Conservation (phyloP, 92 coral and sea anemone genomes). For the Meandrina meandrites region DNA sequence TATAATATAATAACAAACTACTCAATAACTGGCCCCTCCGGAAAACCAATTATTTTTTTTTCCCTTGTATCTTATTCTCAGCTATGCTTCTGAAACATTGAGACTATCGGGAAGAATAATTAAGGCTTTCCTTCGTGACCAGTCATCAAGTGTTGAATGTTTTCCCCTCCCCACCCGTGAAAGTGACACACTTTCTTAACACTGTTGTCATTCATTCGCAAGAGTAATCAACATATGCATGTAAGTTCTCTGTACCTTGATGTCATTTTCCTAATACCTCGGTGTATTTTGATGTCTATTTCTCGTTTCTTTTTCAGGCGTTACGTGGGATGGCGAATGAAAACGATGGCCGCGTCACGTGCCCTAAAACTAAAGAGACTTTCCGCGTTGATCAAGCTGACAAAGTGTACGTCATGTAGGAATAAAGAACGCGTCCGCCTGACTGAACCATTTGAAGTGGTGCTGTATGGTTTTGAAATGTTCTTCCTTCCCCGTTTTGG, state of each 20-base stretch:
- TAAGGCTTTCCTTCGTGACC: too few relatives aligned
- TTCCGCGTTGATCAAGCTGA: conserved; percentile 89
- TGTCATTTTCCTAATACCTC: neutral
- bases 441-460: too few relatives aligned
- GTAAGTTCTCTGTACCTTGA: neutral
- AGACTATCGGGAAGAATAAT: too few relatives aligned
- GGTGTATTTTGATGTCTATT: neutral
- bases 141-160: too few relatives aligned
- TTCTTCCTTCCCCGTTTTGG: too few relatives aligned
- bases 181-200: too few relatives aligned
- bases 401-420: conserved; percentile 94
- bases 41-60: too few relatives aligned
- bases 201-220: neutral
- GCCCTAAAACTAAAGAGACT: conserved; percentile 90
- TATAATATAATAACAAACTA: too few relatives aligned
- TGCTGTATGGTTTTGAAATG: neutral
- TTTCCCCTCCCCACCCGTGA: too few relatives aligned
- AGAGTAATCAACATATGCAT: neutral
- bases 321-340: conserved; percentile 92
- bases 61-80: too few relatives aligned
- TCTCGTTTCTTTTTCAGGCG: conserved; percentile 55
- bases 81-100: too few relatives aligned
- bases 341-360: conserved; percentile 80
- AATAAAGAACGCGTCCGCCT: neutral
- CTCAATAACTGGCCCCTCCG: too few relatives aligned